Evolutionary conservation across 2,113 vertebrate genomes (phyloP).

Genomic region (Rhea pennata): DNA sequence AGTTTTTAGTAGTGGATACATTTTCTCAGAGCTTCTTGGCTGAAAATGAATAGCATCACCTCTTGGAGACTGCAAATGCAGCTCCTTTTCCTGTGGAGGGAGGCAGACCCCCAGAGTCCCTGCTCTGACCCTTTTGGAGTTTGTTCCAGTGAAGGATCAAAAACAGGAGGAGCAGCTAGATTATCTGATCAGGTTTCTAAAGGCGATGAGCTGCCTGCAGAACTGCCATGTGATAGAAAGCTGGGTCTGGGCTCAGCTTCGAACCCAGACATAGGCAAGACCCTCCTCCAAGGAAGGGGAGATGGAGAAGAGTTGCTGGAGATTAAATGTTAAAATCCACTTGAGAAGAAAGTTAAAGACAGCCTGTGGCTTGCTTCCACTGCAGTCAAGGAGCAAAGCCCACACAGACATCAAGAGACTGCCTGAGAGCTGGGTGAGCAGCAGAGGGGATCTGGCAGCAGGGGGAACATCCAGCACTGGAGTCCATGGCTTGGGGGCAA

Average conservation of each 20-base stretch:
- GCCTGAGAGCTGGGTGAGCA: not conserved
- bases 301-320: not conserved
- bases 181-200: not conserved
- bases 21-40: not conserved
- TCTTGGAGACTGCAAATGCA: not conserved
- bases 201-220: not conserved
- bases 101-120: not conserved
- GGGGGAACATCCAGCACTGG: not conserved
- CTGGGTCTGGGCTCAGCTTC: not conserved
- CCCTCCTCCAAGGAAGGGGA: not conserved
- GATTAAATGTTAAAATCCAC: not conserved
- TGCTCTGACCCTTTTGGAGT: not conserved
- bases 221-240: not conserved
- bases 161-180: not conserved
- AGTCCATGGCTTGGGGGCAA: not conserved
- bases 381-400: accelerated
- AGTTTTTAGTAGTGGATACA: not conserved
- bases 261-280: not conserved
- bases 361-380: not conserved
- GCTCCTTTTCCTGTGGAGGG: not conserved
- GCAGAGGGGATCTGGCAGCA: not conserved
- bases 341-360: not conserved
- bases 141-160: not conserved
- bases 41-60: not conserved
- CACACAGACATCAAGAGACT: not conserved